Percentiles rank a stretch among this genome's conserved stretches.
Evolutionary conservation across 2,888 invertebrate genomes (phyloP).

Genomic region (Dolomedes plantarius): DNA sequence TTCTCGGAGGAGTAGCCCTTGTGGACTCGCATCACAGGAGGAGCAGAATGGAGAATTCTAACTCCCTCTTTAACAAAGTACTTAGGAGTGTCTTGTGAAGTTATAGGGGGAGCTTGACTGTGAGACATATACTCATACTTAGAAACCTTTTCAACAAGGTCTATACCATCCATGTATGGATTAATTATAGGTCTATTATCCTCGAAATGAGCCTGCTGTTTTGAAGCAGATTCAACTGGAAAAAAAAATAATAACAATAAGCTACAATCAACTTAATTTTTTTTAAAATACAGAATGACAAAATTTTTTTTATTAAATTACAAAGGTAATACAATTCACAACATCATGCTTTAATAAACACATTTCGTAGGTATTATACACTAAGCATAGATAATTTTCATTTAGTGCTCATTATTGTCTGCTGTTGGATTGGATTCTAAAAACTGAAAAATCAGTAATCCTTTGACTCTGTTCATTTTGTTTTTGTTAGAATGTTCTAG

Average conservation of each 20-base stretch:
- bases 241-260: slow-evolving; percentile 3
- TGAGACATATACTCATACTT: slow-evolving; percentile 87
- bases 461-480: too few relatives aligned
- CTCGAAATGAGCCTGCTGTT: slow-evolving; percentile 27
- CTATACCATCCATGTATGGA: slow-evolving; percentile 78
- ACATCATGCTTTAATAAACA: too few relatives aligned
- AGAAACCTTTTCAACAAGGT: slow-evolving; percentile 85
- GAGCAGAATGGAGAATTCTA: slow-evolving; percentile 59
- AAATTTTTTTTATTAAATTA: too few relatives aligned
- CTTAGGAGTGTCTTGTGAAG: slow-evolving; percentile 71
- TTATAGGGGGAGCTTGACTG: slow-evolving; percentile 74
- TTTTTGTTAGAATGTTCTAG: too few relatives aligned
- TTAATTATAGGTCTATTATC: not conserved
- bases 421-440: too few relatives aligned
- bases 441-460: too few relatives aligned
- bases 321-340: too few relatives aligned
- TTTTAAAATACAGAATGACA: too few relatives aligned
- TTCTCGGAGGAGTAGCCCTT: slow-evolving; percentile 55
- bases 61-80: slow-evolving; percentile 73
- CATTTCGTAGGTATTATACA: too few relatives aligned
- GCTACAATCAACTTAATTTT: not conserved
- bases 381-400: too few relatives aligned
- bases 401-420: too few relatives aligned
- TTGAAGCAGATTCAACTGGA: slow-evolving; percentile 44
- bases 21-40: slow-evolving; percentile 53